Evolutionary conservation across 2,888 invertebrate genomes (phyloP), one percentile per base, ranked within the genome.

Genomic region (Agrochola litura): DNA sequence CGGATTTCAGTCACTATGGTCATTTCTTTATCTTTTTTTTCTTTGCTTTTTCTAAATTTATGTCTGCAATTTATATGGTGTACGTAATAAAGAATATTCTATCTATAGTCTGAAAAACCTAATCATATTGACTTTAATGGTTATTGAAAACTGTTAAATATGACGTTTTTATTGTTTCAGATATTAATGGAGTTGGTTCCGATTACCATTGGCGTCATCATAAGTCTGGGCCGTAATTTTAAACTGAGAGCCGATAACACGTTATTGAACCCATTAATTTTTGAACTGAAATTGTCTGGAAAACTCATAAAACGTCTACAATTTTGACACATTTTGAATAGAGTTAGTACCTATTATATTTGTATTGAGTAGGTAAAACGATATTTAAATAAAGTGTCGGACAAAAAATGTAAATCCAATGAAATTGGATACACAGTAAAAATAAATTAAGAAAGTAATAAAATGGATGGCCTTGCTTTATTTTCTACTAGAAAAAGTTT

Each of bases 101-200:
- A 71, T 52, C 65, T 71, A 83, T 74, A 25, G 25, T 46, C 54
- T 43, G 49, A 64, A 63, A 65, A 76, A 54, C 54, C 81, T 77
- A 90, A 91, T 91, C 88, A 89, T 88, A 80, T 85, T 37, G 83
- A 88, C 84, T 88, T 88, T 87, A 88, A 85, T 77, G 73, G 79
- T 71, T 80, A 79, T 75, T 84, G 73, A 82, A 79, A 81, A 75
- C 60, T 74, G 74, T 75, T 76, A 56, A 71, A 61, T 69, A 58
- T 63, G 81, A 79, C 85, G 58, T 68, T 88, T 88, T 86, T 86
- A 88, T 77, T 80, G 66, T 78, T 80, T 52, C 72, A 67, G 60
- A 84, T 78, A 84, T 84, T 76, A 80, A 86, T 88, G 75, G 69
- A 78, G 71, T 84, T 69, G 60, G 74, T 86, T 86, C 65, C 78